These are phyloP conservation scores for Ligdia adustata DNA, from an alignment of 2,888 invertebrate genomes.

Conservation along the genomic window DNA sequence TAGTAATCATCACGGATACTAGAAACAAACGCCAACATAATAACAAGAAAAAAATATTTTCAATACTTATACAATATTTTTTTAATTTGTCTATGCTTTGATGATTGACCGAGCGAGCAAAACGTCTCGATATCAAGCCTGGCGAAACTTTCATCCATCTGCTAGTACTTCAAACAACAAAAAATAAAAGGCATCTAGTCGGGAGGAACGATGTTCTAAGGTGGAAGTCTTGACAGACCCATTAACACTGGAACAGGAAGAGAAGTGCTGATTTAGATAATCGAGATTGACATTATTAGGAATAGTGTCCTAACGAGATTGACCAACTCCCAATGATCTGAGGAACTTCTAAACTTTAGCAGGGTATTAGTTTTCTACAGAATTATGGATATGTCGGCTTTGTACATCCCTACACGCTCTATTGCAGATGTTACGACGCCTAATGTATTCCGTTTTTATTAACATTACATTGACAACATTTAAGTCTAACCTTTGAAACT, in stretches of 20 bases:
- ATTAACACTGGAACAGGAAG: not conserved
- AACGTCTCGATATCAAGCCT: too few relatives aligned
- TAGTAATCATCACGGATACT: too few relatives aligned
- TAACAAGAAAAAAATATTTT: too few relatives aligned
- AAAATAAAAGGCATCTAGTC: not conserved
- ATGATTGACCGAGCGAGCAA: too few relatives aligned
- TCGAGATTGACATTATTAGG: conserved; percentile 2
- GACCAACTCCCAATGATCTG: conserved; percentile 1
- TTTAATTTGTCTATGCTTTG: too few relatives aligned
- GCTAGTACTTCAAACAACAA: too few relatives aligned
- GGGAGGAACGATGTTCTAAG: conserved; percentile 1
- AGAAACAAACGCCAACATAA: too few relatives aligned
- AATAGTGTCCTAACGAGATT: not conserved
- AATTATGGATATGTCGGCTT: conserved; percentile 5
- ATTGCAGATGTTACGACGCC: conserved; percentile 4
- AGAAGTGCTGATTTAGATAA: conserved; percentile 4
- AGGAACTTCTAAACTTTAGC: conserved; percentile 4
- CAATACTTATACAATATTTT: too few relatives aligned
- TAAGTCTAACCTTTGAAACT: not conserved
- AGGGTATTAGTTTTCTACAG: conserved; percentile 6
- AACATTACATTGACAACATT: not conserved
- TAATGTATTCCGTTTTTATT: not conserved
- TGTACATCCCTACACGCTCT: conserved; percentile 9
- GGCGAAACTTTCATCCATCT: too few relatives aligned
- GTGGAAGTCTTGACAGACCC: not conserved